phyloP scores from a whole-genome alignment of 2,888 invertebrate species.

The Yponomeuta malinellus region DNA sequence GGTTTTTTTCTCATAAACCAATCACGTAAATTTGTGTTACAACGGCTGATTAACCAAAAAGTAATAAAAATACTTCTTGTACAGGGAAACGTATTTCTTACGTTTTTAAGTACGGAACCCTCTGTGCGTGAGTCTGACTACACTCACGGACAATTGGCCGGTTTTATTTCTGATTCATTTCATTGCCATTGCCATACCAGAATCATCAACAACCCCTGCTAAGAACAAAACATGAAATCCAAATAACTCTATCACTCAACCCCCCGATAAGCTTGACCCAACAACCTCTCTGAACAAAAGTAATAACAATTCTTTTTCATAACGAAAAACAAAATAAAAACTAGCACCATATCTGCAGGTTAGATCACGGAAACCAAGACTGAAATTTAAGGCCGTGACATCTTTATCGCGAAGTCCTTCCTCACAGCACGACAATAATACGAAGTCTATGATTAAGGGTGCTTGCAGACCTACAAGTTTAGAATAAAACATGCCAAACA shows the following conservation, averaged over 20 bases:
- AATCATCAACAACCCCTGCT: not conserved
- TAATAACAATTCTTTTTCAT: not conserved
- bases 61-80: too few species aligned
- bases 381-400: conserved; percentile 55
- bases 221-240: not conserved
- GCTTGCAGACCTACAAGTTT: not conserved
- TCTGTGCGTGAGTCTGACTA: too few species aligned
- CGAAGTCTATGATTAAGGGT: not conserved
- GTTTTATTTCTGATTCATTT: too few species aligned
- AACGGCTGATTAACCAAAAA: too few species aligned
- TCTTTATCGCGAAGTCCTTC: conserved; percentile 49
- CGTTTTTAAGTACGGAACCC: too few species aligned
- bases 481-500: too few species aligned
- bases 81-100: too few species aligned
- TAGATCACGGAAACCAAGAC: conserved; percentile 20
- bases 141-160: too few species aligned
- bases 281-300: not conserved
- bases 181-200: too few species aligned
- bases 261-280: not conserved
- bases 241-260: conserved; percentile 3
- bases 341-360: not conserved
- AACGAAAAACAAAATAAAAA: not conserved
- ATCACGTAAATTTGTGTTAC: too few species aligned
- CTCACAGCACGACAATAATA: not conserved
- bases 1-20: too few species aligned